Conservation (phyloP, 2,113 vertebrate genomes). For the Cottus gobio region DNA sequence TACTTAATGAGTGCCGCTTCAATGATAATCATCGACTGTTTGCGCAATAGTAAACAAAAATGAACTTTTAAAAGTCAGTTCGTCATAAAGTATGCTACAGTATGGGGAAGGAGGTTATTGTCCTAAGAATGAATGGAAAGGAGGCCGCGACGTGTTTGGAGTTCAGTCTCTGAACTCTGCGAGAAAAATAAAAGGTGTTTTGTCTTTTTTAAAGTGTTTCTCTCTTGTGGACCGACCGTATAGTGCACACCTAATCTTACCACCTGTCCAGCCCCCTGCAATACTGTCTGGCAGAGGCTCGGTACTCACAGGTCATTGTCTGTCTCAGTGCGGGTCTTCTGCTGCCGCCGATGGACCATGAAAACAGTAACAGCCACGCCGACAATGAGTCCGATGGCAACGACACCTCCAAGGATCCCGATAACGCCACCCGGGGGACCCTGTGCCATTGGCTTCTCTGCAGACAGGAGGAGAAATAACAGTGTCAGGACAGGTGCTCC, state of each 20-base stretch:
- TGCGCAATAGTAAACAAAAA: slow-evolving; percentile 38
- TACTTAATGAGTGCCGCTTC: slow-evolving; percentile 54
- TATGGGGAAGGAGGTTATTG: slow-evolving; percentile 13
- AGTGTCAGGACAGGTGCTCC: slow-evolving; percentile 50
- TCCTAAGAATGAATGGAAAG: slow-evolving; percentile 13
- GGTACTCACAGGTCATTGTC: slow-evolving; percentile 90
- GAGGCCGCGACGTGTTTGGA: slow-evolving; percentile 7
- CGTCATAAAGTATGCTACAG: not conserved
- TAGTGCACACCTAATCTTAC: slow-evolving; percentile 65
- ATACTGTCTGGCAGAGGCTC: slow-evolving; percentile 54
- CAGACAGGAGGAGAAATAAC: slow-evolving; percentile 67
- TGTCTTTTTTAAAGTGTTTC: slow-evolving; percentile 46
- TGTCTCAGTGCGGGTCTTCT: slow-evolving; percentile 81
- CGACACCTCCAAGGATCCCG: slow-evolving; percentile 86
- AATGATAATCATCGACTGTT: slow-evolving; percentile 63
- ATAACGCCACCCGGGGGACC: slow-evolving; percentile 85
- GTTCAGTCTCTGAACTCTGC: slow-evolving; percentile 1
- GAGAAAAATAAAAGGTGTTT: slow-evolving; percentile 13
- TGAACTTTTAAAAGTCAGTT: slow-evolving; percentile 17
- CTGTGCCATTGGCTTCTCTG: slow-evolving; percentile 90
- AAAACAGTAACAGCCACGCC: slow-evolving; percentile 85
- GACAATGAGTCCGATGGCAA: slow-evolving; percentile 85
- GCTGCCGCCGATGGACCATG: slow-evolving; percentile 86
- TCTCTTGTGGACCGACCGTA: slow-evolving; percentile 52
- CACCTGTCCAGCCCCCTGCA: slow-evolving; percentile 56